Percentiles rank a stretch among this genome's conserved stretches.
Evolutionary conservation across 2,888 invertebrate species (phyloP).

Genomic region (Cacoxenus indagator): DNA sequence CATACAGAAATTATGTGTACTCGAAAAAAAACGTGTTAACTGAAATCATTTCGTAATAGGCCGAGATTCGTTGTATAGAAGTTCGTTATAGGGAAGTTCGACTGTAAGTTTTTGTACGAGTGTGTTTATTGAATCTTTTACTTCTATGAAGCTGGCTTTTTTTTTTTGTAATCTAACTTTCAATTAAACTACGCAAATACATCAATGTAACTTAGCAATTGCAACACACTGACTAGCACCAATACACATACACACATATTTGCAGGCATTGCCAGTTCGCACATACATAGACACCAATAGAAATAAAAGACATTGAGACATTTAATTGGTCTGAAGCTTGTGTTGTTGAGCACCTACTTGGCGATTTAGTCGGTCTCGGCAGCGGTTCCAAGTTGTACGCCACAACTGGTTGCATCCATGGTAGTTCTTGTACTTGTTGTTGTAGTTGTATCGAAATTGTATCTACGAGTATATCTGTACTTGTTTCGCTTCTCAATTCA

Average conservation of each 20-base stretch:
- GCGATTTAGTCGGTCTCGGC: conserved; percentile 70
- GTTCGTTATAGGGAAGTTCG: no score
- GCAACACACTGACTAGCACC: neutral
- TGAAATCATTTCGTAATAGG: no score
- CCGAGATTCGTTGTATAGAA: no score
- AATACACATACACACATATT: neutral
- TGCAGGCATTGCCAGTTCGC: neutral
- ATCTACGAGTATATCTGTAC: conserved; percentile 15
- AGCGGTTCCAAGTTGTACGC: conserved; percentile 69
- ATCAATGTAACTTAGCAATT: no score
- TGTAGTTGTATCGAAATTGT: conserved; percentile 53
- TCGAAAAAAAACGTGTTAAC: no score
- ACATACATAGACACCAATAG: neutral
- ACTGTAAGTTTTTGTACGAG: no score
- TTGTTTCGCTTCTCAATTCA: conserved; percentile 52
- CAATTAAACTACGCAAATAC: no score
- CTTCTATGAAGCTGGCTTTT: no score
- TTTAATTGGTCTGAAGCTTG: neutral
- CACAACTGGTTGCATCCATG: conserved; percentile 69
- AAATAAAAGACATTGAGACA: neutral
- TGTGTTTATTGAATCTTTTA: no score
- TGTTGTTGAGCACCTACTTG: conserved; percentile 68
- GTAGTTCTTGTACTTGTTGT: no score
- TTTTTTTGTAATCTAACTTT: no score
- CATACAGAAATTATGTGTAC: no score